Conservation (phyloP, 2,797 vertebrate species). For the Rhabdophis nuchalis region DNA sequence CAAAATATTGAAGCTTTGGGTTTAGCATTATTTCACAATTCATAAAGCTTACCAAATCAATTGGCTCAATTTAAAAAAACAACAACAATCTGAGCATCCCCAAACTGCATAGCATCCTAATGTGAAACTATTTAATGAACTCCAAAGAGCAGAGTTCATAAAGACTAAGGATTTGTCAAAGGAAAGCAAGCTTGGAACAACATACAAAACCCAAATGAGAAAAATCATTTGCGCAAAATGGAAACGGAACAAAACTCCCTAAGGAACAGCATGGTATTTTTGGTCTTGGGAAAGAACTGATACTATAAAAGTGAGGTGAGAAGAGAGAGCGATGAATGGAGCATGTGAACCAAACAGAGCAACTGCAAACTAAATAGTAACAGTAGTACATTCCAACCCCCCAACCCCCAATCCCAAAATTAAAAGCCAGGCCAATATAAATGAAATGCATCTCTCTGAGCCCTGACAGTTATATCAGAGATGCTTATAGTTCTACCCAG, state of each 20-base stretch:
- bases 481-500: constrained; percentile 35
- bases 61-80: neutral
- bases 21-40: neutral
- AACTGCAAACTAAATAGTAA: neutral
- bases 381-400: neutral
- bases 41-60: constrained; percentile 9
- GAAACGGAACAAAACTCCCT: constrained; percentile 7
- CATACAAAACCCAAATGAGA: neutral
- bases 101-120: neutral
- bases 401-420: neutral
- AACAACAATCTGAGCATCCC: constrained; percentile 13
- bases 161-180: neutral
- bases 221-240: neutral
- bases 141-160: neutral
- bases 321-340: neutral
- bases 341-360: constrained; percentile 18
- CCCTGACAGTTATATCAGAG: constrained; percentile 22
- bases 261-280: constrained; percentile 8
- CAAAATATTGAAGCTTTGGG: neutral
- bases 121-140: neutral
- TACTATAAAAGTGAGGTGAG: constrained; percentile 1
- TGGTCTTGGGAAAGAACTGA: neutral
- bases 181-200: constrained; percentile 13
- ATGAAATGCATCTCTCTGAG: neutral
- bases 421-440: constrained; percentile 16